phyloP scores from a whole-genome alignment of 1,140 invertebrate species.

The Drosophila pruinosa region DNA sequence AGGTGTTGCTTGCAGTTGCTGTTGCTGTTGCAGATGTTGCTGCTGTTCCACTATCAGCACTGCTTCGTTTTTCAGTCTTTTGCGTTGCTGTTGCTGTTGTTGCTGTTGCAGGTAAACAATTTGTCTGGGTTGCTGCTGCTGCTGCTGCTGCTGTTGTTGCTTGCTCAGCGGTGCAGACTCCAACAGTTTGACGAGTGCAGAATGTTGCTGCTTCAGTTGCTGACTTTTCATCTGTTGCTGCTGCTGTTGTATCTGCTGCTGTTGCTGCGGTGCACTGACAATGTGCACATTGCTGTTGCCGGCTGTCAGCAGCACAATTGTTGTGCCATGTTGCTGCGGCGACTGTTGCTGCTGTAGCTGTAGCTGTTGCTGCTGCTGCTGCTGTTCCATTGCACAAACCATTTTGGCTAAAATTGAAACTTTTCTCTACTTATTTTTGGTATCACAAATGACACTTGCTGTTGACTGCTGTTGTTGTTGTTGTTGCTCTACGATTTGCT shows the following conservation, averaged over 20 bases:
- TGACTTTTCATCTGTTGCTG: slow-evolving; percentile 66
- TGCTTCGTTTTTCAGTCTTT: slow-evolving; percentile 81
- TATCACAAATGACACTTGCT: slow-evolving; percentile 74
- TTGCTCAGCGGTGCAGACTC: slow-evolving; percentile 77
- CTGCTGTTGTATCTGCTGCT: slow-evolving; percentile 35
- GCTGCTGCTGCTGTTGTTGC: slow-evolving; percentile 51
- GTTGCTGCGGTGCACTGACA: slow-evolving; percentile 49
- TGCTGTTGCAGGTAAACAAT: slow-evolving; percentile 71
- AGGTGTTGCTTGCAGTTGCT: slow-evolving; percentile 63
- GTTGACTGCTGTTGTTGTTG: slow-evolving; percentile 20
- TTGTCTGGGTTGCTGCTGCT: slow-evolving; percentile 58
- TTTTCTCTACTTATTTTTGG: slow-evolving; percentile 61
- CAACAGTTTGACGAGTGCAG: slow-evolving; percentile 78
- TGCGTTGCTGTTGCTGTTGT: slow-evolving; percentile 71
- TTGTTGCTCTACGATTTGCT: slow-evolving; percentile 70
- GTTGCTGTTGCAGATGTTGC: slow-evolving; percentile 51
- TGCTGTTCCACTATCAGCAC: slow-evolving; percentile 47
- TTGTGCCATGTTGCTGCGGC: slow-evolving; percentile 64
- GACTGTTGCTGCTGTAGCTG: slow-evolving; percentile 39
- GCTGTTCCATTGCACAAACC: slow-evolving; percentile 82
- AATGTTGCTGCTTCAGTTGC: slow-evolving; percentile 78
- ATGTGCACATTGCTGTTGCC: slow-evolving; percentile 60
- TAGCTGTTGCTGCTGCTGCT: slow-evolving; percentile 47
- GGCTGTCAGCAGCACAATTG: slow-evolving; percentile 63
- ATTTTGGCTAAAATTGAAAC: slow-evolving; percentile 61